Conservation (phyloP, 2,113 vertebrate species). For the Toxotes jaculatrix region DNA sequence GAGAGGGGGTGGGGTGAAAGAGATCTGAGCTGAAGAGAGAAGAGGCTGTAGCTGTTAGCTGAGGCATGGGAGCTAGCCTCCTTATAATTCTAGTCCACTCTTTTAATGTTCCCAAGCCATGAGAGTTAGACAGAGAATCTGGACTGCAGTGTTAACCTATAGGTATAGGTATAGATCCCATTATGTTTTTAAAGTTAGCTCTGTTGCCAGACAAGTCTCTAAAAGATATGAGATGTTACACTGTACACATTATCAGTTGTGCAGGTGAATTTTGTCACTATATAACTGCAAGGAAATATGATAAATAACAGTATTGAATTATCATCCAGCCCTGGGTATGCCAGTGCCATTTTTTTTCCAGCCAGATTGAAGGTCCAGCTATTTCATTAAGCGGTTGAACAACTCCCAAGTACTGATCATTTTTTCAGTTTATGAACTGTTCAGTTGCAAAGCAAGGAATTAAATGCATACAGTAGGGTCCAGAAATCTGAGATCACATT, state of each 20-base stretch:
- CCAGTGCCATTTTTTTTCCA: background rate
- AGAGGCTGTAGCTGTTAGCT: slow-evolving; percentile 58
- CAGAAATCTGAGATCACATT: too few species aligned
- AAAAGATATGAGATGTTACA: background rate
- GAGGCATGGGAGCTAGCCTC: slow-evolving; percentile 55
- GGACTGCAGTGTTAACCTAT: slow-evolving; percentile 49
- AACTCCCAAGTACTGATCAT: slow-evolving; percentile 11
- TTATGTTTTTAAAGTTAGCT: slow-evolving; percentile 10
- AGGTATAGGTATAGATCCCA: background rate
- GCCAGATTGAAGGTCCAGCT: slow-evolving; percentile 16
- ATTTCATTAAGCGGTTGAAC: slow-evolving; percentile 31
- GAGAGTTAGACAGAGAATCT: slow-evolving; percentile 30
- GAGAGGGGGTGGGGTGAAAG: slow-evolving; percentile 53
- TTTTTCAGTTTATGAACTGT: background rate
- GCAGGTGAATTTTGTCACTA: background rate
- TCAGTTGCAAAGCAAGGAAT: background rate
- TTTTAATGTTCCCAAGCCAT: slow-evolving; percentile 55
- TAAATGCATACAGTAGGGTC: background rate
- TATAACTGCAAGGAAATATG: background rate
- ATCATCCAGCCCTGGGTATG: background rate
- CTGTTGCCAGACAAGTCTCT: background rate
- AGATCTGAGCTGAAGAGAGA: slow-evolving; percentile 63
- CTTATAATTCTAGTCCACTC: slow-evolving; percentile 72
- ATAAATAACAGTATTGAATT: slow-evolving; percentile 10
- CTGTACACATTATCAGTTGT: background rate